A percentile compares a stretch with the other conserved stretches of the same genome.
Evolutionary conservation across 2,888 invertebrate genomes (phyloP).

Genomic region (Embidobia sp.): DNA sequence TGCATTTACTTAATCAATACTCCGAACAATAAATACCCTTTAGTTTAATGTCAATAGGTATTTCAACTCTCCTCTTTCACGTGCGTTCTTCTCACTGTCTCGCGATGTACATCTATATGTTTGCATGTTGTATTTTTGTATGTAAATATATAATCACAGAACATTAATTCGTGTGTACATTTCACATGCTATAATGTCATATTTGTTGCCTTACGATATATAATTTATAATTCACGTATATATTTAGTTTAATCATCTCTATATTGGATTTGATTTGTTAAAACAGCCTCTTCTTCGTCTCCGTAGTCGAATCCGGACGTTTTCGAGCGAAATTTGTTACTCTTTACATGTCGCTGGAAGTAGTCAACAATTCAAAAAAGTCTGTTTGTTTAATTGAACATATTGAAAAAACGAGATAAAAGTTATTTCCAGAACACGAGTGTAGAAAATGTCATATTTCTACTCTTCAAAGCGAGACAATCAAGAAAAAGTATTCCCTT

Average conservation of each 20-base stretch:
- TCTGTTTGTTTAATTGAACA: no score
- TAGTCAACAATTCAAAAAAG: constrained; percentile 39
- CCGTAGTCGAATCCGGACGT: constrained; percentile 63
- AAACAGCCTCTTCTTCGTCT: constrained; percentile 75
- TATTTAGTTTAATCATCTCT: constrained; percentile 57
- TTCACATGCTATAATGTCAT: constrained; percentile 68
- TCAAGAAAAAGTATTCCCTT: no score
- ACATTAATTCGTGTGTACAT: constrained; percentile 76
- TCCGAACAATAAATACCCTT: constrained; percentile 42
- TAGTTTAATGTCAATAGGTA: constrained; percentile 18
- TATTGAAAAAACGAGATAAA: not conserved
- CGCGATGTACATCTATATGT: constrained; percentile 52
- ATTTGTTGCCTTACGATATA: constrained; percentile 59
- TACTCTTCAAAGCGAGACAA: no score
- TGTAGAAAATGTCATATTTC: constrained; percentile 1
- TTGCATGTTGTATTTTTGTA: constrained; percentile 54
- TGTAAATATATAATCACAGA: constrained; percentile 76
- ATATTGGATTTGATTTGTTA: constrained; percentile 77
- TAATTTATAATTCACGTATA: constrained; percentile 60
- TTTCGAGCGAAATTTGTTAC: constrained; percentile 56
- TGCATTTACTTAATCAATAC: constrained; percentile 9
- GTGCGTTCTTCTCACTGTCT: constrained; percentile 44
- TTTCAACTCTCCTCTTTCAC: constrained; percentile 27
- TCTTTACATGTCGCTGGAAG: constrained; percentile 49
- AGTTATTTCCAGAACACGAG: not conserved